Percentiles rank a stretch among this genome's conserved stretches.
phyloP scores from a whole-genome alignment of 2,113 vertebrate species.

The Morone chrysops region DNA sequence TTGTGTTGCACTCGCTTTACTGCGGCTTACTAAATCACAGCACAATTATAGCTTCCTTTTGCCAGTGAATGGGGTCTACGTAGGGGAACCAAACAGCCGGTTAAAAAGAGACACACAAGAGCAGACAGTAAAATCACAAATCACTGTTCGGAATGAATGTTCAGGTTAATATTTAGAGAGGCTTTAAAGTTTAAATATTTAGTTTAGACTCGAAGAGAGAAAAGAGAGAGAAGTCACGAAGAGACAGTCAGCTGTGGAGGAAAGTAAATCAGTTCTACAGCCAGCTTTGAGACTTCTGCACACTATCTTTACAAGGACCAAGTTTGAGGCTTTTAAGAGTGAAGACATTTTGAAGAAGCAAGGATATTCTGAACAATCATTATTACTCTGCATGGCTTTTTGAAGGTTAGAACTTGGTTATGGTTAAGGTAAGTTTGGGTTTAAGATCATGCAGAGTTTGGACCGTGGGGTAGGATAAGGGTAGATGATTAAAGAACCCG shows the following conservation, averaged over 20 bases:
- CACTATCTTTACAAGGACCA: not conserved
- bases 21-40: constrained; percentile 24
- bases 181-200: constrained; percentile 37
- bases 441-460: no score
- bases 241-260: not conserved
- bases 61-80: constrained; percentile 15
- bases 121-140: constrained; percentile 23
- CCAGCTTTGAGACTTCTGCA: not conserved
- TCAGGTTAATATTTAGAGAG: constrained; percentile 15
- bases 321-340: not conserved
- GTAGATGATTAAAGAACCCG: no score
- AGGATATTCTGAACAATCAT: no score
- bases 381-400: no score
- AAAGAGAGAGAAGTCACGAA: not conserved
- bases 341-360: not conserved
- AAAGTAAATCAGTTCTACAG: not conserved
- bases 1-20: constrained; percentile 17
- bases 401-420: no score
- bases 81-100: not conserved
- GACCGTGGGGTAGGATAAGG: no score
- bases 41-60: constrained; percentile 12
- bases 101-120: constrained; percentile 6
- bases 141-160: constrained; percentile 22
- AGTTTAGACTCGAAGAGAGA: not conserved
- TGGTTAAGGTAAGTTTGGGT: no score